Conservation (phyloP, 1,140 invertebrate species). For the Zaprionus kolodkinae region DNA sequence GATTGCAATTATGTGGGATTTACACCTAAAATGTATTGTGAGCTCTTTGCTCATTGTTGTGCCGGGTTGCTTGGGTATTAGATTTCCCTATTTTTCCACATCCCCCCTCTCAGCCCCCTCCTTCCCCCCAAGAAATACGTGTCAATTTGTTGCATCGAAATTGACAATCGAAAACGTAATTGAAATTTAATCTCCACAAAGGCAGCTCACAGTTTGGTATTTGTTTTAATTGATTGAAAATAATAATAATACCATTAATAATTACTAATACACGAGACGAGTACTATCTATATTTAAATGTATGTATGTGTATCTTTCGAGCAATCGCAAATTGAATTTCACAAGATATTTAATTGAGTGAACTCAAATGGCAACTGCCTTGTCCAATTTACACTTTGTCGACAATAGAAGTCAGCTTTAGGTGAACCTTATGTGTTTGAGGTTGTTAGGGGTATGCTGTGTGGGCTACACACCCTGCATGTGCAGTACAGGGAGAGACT, state of each 20-base stretch:
- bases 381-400: neutral
- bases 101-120: neutral
- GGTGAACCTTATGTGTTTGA: too few relatives aligned
- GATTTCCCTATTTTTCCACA: slow-evolving; percentile 37
- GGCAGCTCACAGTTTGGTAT: slow-evolving; percentile 4
- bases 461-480: too few relatives aligned
- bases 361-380: neutral
- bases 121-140: slow-evolving; percentile 2
- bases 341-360: neutral
- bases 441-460: too few relatives aligned
- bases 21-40: slow-evolving; percentile 36
- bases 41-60: slow-evolving; percentile 11
- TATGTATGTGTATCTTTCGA: neutral
- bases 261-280: neutral
- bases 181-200: slow-evolving; percentile 52
- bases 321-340: neutral
- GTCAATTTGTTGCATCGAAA: slow-evolving; percentile 39
- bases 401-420: too few relatives aligned
- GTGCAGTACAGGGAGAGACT: too few relatives aligned
- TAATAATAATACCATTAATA: slow-evolving; percentile 21
- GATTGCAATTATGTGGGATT: slow-evolving; percentile 67
- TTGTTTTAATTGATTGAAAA: slow-evolving; percentile 33
- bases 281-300: neutral
- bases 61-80: slow-evolving; percentile 31
- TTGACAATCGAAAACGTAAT: slow-evolving; percentile 50